Conservation (phyloP, 2,888 invertebrate genomes). For the Drosophila ustulata region DNA sequence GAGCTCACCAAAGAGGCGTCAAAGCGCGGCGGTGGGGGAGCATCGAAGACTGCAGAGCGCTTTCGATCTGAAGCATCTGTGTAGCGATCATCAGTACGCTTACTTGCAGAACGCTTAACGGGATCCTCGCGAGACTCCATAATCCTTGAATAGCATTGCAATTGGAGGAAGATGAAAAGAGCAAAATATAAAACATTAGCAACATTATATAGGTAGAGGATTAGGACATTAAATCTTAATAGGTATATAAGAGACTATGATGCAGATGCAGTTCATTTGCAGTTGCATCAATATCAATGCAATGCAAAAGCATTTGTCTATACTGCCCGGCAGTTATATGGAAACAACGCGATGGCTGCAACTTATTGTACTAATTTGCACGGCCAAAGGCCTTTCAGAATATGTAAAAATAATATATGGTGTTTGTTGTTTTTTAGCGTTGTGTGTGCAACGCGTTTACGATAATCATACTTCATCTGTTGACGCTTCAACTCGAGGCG, state of each 20-base stretch:
- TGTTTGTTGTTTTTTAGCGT: constrained; percentile 63
- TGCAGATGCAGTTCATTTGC: constrained; percentile 54
- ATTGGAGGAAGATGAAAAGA: constrained; percentile 59
- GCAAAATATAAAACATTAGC: constrained; percentile 43
- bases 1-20: constrained; percentile 82
- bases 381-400: constrained; percentile 58
- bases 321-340: constrained; percentile 46
- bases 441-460: constrained; percentile 61
- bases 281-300: constrained; percentile 56
- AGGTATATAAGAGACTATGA: constrained; percentile 56
- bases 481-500: constrained; percentile 93
- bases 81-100: constrained; percentile 84
- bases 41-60: constrained; percentile 83
- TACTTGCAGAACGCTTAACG: constrained; percentile 82
- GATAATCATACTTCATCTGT: constrained; percentile 88
- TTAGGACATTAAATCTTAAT: constrained; percentile 7
- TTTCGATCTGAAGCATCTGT: constrained; percentile 82
- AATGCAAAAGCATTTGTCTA: constrained; percentile 59
- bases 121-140: constrained; percentile 84
- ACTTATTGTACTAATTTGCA: constrained; percentile 66
- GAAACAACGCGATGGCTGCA: constrained; percentile 69
- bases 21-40: constrained; percentile 85
- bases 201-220: constrained; percentile 6
- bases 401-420: constrained; percentile 60
- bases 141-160: constrained; percentile 72